These are phyloP conservation scores for Monochamus saltuarius DNA, from an alignment of 1,140 invertebrate genomes.

Conservation along the genomic window DNA sequence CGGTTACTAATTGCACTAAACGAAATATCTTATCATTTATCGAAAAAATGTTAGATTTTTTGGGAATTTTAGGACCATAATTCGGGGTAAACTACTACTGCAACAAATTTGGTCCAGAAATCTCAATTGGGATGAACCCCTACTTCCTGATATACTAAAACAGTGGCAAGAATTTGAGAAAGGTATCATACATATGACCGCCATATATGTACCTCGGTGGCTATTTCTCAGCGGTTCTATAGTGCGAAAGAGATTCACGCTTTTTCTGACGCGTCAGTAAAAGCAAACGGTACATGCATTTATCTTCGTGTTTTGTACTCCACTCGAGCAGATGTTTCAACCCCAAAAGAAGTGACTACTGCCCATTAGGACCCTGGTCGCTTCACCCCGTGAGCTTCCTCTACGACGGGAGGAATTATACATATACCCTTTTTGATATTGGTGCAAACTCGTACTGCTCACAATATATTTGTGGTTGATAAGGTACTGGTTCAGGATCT, in stretches of 20 bases:
- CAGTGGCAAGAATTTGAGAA: conserved; percentile 8
- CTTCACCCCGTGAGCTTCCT: too few species aligned
- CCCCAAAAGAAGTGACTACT: too few species aligned
- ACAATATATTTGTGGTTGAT: too few species aligned
- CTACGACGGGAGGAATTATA: too few species aligned
- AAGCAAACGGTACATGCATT: too few species aligned
- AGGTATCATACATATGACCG: not conserved
- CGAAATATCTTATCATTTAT: too few species aligned
- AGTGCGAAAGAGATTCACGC: conserved; percentile 8
- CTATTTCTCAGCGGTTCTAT: not conserved
- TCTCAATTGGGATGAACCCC: conserved; percentile 9
- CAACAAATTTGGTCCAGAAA: conserved; percentile 14
- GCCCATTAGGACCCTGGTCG: too few species aligned
- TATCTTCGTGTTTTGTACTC: conserved; percentile 7
- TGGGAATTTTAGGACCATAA: conserved; percentile 7
- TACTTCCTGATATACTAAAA: not conserved
- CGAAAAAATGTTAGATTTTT: too few species aligned
- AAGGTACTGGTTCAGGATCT: too few species aligned
- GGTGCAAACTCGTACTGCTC: too few species aligned
- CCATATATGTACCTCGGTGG: conserved; percentile 9
- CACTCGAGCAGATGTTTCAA: not conserved
- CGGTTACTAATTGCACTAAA: too few species aligned
- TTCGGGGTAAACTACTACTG: conserved; percentile 15
- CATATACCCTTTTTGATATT: too few species aligned
- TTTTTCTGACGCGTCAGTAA: conserved; percentile 13